Percentiles rank a stretch among this genome's conserved stretches.
phyloP scores from a whole-genome alignment of 2,888 invertebrate species.

The Cybosia mesomella region DNA sequence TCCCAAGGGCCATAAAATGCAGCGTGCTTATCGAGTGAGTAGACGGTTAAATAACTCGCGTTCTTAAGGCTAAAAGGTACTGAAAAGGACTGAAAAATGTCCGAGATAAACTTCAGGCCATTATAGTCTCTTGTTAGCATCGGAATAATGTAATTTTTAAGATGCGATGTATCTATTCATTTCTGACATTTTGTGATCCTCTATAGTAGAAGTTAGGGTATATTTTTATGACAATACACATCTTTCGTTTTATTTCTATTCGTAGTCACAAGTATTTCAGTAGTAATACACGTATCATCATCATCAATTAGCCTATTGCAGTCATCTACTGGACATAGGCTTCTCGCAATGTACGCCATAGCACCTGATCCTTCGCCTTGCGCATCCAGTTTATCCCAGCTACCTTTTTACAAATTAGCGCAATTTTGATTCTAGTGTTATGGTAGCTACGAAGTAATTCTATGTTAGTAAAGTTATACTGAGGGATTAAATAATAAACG shows the following conservation, averaged over 20 bases:
- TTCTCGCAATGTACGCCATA: too few species aligned
- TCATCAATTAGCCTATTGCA: too few species aligned
- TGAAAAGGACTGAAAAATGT: conserved; percentile 43
- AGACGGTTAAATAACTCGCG: conserved; percentile 44
- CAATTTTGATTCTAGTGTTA: too few species aligned
- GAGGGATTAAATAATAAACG: too few species aligned
- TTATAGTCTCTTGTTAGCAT: conserved; percentile 25
- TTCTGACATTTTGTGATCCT: not conserved
- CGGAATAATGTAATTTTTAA: conserved; percentile 18
- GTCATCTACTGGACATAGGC: too few species aligned
- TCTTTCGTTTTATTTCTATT: not conserved
- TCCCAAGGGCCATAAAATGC: conserved; percentile 50
- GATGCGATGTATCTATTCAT: not conserved
- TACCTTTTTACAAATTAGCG: too few species aligned
- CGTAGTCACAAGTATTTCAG: too few species aligned
- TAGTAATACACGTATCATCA: too few species aligned
- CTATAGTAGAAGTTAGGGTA: not conserved
- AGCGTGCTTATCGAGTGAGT: conserved; percentile 51
- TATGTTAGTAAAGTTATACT: too few species aligned
- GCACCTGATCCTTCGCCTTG: too few species aligned
- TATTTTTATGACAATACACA: not conserved
- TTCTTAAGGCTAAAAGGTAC: conserved; percentile 27
- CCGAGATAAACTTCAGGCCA: conserved; percentile 31
- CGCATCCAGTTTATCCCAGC: too few species aligned
- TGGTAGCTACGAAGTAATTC: too few species aligned